phyloP scores from a whole-genome alignment of 2,797 vertebrate species.

The Coilia nasus region DNA sequence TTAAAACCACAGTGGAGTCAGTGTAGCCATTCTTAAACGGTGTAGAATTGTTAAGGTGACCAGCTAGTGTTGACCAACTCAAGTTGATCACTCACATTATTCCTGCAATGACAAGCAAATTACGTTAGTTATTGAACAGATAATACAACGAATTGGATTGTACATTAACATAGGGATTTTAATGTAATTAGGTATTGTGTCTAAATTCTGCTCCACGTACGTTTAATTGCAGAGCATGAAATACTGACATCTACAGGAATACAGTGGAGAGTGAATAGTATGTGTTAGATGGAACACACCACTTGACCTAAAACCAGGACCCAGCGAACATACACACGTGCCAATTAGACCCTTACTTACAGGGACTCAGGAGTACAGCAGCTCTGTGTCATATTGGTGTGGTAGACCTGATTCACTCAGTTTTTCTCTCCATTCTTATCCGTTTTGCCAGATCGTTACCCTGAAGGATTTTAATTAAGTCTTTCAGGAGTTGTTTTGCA shows the following conservation, averaged over 20 bases:
- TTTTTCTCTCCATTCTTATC: neutral
- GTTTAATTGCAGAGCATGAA: neutral
- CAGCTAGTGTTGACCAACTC: too few relatives aligned
- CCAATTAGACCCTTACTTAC: neutral
- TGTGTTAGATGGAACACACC: neutral
- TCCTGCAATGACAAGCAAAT: neutral
- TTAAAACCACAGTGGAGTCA: neutral
- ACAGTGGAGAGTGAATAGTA: neutral
- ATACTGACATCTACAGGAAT: conserved; percentile 22
- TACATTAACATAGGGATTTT: neutral
- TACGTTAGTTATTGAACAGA: neutral
- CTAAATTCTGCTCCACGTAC: neutral
- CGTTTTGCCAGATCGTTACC: neutral
- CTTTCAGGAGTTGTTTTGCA: neutral
- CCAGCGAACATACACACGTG: neutral
- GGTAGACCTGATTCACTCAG: neutral
- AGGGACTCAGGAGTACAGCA: neutral
- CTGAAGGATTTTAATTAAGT: neutral
- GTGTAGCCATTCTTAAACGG: neutral
- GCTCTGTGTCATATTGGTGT: neutral
- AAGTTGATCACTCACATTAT: neutral
- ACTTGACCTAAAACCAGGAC: neutral
- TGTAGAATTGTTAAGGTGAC: neutral
- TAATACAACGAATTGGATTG: neutral
- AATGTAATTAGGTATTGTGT: neutral